These are phyloP conservation scores for Distichodus sexfasciatus DNA, from an alignment of 2,797 vertebrate species.

Conservation along the genomic window DNA sequence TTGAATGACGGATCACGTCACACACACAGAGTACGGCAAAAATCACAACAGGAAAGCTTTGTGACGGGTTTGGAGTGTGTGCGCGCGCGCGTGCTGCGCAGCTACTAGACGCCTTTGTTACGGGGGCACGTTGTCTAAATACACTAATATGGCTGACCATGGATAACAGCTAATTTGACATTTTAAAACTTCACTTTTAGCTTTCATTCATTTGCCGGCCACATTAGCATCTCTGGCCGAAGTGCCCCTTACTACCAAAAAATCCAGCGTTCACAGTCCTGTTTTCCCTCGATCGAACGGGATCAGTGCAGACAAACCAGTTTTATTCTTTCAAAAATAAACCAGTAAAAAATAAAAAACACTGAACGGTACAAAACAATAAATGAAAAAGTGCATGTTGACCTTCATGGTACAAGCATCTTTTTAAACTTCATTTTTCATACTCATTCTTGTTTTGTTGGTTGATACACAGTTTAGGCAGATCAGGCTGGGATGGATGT, in stretches of 20 bases:
- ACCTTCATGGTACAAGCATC: constrained; percentile 65
- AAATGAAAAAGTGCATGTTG: constrained; percentile 71
- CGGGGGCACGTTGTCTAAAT: too few relatives aligned
- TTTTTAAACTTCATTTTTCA: constrained; percentile 56
- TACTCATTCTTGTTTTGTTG: constrained; percentile 62
- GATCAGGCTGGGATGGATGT: constrained; percentile 61
- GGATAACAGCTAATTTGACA: too few relatives aligned
- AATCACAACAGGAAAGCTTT: constrained; percentile 42
- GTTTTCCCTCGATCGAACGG: constrained; percentile 67
- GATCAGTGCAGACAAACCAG: constrained; percentile 75
- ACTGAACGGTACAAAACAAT: constrained; percentile 71
- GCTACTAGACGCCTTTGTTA: constrained; percentile 22
- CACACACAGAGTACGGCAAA: constrained; percentile 45
- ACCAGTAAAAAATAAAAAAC: constrained; percentile 59
- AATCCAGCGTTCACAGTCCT: constrained; percentile 69
- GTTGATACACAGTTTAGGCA: constrained; percentile 59
- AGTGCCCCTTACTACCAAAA: too few relatives aligned
- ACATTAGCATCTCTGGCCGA: too few relatives aligned
- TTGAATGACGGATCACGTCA: constrained; percentile 45
- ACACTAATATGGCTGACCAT: too few relatives aligned
- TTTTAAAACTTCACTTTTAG: too few relatives aligned
- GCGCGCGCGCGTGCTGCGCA: not conserved
- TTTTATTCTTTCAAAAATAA: constrained; percentile 59
- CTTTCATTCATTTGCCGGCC: too few relatives aligned
- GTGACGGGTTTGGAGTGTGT: not conserved